Conservation (phyloP, 2,113 vertebrate genomes). For the Symphodus melops region DNA sequence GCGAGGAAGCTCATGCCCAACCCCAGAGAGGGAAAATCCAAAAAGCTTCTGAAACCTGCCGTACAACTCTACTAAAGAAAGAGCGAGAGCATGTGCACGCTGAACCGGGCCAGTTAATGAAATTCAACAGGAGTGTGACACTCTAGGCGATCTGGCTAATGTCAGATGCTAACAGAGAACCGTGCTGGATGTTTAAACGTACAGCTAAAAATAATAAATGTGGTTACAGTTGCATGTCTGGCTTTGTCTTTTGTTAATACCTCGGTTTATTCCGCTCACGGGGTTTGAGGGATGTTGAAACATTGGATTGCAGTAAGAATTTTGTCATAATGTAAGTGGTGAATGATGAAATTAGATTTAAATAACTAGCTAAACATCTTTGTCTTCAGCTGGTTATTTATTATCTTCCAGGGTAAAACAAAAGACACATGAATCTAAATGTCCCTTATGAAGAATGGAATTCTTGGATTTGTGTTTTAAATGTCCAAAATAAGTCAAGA, state of each 20-base stretch:
- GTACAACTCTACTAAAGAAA: neutral
- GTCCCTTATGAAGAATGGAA: slow-evolving; percentile 7
- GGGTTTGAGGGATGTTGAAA: neutral
- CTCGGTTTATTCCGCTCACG: slow-evolving; percentile 1
- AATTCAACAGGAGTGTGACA: slow-evolving; percentile 47
- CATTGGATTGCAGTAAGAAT: neutral
- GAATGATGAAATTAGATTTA: slow-evolving; percentile 3
- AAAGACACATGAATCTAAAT: neutral
- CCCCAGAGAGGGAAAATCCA: slow-evolving; percentile 31
- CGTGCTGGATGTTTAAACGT: slow-evolving; percentile 15
- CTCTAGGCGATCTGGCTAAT: slow-evolving; percentile 12
- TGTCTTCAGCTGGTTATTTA: neutral
- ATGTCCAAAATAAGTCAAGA: too few relatives aligned
- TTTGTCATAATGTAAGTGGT: neutral
- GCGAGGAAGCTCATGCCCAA: neutral
- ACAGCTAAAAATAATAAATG: neutral
- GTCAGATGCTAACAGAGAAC: neutral
- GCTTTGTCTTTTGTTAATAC: neutral
- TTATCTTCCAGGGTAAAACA: neutral
- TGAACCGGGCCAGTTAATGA: slow-evolving; percentile 34
- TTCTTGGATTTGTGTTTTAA: neutral
- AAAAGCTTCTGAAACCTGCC: slow-evolving; percentile 15
- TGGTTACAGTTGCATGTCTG: neutral
- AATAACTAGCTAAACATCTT: neutral
- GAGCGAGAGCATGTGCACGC: neutral